phyloP scores from a whole-genome alignment of 2,797 vertebrate species.

The Acropternis orthonyx region DNA sequence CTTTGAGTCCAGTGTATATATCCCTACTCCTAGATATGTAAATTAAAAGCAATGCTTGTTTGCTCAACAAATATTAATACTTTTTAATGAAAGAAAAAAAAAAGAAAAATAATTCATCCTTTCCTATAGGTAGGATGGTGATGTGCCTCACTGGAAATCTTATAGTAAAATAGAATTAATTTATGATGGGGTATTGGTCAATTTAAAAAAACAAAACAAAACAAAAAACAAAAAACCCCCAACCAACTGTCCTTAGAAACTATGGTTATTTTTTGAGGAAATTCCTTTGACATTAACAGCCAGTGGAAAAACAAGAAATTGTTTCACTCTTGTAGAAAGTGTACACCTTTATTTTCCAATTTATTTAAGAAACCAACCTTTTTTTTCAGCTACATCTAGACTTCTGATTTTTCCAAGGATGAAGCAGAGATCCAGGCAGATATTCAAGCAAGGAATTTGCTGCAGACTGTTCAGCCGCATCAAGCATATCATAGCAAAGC shows the following conservation, averaged over 20 bases:
- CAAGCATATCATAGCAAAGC: neutral
- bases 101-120: neutral
- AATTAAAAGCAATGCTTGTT: neutral
- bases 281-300: neutral
- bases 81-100: neutral
- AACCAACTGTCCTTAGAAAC: neutral
- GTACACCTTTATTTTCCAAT: neutral
- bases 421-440: neutral
- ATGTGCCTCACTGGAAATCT: neutral
- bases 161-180: neutral
- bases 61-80: neutral
- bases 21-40: neutral
- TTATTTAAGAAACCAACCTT: neutral
- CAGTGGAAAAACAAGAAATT: neutral
- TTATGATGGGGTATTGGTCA: neutral
- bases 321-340: neutral
- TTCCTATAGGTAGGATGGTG: neutral
- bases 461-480: neutral
- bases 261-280: neutral
- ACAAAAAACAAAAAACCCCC: fast-evolving
- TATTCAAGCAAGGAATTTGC: neutral
- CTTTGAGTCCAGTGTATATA: neutral
- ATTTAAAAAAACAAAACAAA: neutral
- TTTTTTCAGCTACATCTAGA: neutral
- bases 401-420: neutral